Evolutionary conservation across 2,888 invertebrate genomes (phyloP), one percentile per base, ranked within the genome.

Genomic region (Plagiodera versicolora): DNA sequence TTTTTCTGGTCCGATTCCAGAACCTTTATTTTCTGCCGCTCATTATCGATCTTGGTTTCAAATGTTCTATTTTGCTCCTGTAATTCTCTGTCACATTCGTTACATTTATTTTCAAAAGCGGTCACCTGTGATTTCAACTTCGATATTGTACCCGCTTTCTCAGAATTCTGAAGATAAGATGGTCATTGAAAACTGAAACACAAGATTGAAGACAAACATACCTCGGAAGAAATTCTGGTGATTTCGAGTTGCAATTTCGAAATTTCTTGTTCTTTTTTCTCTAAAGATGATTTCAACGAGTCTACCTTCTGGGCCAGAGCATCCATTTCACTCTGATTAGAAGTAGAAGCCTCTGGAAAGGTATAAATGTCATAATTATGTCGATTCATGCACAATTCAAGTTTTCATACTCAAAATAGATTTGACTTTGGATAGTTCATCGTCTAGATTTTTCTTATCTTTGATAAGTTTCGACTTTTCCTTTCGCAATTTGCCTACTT

Each of bases 91-190:
- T 87, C 87, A 64, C 80, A 79, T 72, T 85, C 84, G 72, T 83
- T 86, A 51, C 80, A 81, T 77, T 86, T 89, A n/a, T 87, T 88
- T 67, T 90, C 89, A 17, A 83, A 77, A 68, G 88, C 88, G 73
- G 86, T 87, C 1, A 39, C n/a, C 14, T 39, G 39, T 14, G 14
- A 14, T 39, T 39, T 4, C 14, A 39, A 39, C 11, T 89, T 89
- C 44, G 79, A 77, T 49, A 87, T 79, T 48, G 10, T 16, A 35
- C 32, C 32, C 35, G 48, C n/a, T 47, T 48, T 39, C 2, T 39
- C 39, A 14, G 39, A 39, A n/a, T 39, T 39, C 39, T 39, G 14
- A 6, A 39, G 6, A 39, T 3, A 14, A 39, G 14, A 39, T 14
- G 17, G 6, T 18, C 16, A 44, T 6, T 10, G 20, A 11, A 16